Conservation (phyloP, 2,797 vertebrate species). For the Acomys russatus region DNA sequence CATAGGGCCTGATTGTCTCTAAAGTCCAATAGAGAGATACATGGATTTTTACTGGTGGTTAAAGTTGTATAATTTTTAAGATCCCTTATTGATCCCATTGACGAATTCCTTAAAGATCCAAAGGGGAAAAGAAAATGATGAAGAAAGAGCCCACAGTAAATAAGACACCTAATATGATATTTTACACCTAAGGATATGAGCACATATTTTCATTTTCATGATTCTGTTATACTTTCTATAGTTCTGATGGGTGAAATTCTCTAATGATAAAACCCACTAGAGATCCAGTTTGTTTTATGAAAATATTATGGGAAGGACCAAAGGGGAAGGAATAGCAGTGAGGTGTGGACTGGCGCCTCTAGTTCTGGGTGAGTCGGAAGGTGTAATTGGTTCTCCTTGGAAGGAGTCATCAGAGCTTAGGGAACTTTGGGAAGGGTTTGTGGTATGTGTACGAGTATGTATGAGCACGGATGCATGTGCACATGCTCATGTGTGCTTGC, state of each 20-base stretch:
- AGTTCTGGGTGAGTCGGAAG: background rate
- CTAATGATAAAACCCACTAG: background rate
- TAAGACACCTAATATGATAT: background rate
- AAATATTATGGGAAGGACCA: background rate
- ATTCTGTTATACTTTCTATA: background rate
- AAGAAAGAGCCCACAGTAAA: slow-evolving; percentile 23
- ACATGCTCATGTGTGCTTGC: background rate
- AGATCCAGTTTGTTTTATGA: background rate
- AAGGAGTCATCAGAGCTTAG: background rate
- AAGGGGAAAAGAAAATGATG: background rate
- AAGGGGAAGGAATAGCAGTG: background rate
- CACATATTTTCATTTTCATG: slow-evolving; percentile 1
- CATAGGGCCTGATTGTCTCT: background rate
- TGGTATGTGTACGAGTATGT: background rate
- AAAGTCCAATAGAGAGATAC: slow-evolving; percentile 44
- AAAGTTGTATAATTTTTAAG: slow-evolving; percentile 46
- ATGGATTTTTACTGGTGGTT: slow-evolving; percentile 36
- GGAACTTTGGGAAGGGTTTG: background rate
- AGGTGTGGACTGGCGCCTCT: rapidly evolving
- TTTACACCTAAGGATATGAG: background rate
- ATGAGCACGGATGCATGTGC: background rate
- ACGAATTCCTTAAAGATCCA: slow-evolving; percentile 7
- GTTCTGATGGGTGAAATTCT: background rate
- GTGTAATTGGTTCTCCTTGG: background rate
- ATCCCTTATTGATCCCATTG: background rate